phyloP scores from a whole-genome alignment of 2,797 vertebrate species.

The Peromyscus eremicus region DNA sequence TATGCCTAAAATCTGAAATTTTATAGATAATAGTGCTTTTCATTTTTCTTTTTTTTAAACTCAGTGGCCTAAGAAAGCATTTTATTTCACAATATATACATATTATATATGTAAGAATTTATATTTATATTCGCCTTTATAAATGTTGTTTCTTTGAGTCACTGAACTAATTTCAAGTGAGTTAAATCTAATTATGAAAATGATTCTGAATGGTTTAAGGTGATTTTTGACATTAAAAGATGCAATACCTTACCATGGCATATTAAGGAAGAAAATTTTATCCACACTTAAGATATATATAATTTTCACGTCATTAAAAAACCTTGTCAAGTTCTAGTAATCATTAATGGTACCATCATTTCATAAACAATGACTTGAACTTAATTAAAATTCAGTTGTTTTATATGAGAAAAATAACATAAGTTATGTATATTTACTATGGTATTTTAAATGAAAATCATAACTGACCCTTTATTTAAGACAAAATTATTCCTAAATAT shows the following conservation, averaged over 20 bases:
- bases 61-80: background rate
- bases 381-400: background rate
- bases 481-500: background rate
- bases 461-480: background rate
- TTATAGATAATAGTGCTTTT: slow-evolving; percentile 27
- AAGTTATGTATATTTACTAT: background rate
- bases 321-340: background rate
- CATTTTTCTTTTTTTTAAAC: background rate
- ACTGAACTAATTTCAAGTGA: background rate
- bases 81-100: background rate
- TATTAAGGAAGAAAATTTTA: slow-evolving; percentile 1
- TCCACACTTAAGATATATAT: background rate
- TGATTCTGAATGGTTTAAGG: background rate
- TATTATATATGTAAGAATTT: background rate
- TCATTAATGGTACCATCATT: background rate
- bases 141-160: background rate
- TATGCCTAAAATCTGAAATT: slow-evolving; percentile 15
- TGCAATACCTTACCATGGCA: background rate
- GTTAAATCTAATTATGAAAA: slow-evolving; percentile 53
- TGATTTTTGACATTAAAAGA: slow-evolving; percentile 30
- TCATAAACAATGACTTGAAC: background rate
- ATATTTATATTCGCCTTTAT: background rate
- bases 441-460: background rate
- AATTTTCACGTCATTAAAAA: slow-evolving; percentile 2
- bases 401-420: background rate